These are phyloP conservation scores for Aviceda subcristata DNA, from an alignment of 2,113 vertebrate genomes.

Conservation along the genomic window DNA sequence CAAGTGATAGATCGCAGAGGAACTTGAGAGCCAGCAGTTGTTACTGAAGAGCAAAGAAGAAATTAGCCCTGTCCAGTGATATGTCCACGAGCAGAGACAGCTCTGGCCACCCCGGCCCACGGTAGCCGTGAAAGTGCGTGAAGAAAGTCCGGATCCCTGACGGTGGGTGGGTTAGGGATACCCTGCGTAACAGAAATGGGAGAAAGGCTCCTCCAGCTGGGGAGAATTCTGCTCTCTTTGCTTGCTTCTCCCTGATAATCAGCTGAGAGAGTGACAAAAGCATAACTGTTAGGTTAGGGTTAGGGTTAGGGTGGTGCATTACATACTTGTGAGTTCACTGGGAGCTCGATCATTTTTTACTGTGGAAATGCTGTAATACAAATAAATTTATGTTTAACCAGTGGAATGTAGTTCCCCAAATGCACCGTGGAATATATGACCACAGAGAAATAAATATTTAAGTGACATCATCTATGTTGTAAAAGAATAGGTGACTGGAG, in stretches of 20 bases:
- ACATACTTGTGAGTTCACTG: neutral
- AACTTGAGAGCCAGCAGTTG: neutral
- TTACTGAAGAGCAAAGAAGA: neutral
- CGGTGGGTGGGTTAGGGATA: neutral
- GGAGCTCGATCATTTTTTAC: neutral
- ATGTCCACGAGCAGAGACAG: neutral
- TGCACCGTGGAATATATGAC: neutral
- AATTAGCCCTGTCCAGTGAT: neutral
- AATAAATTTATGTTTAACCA: neutral
- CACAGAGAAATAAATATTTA: neutral
- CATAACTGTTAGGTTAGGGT: neutral
- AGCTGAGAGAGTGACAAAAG: neutral
- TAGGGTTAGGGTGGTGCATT: neutral
- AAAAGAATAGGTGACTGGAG: neutral
- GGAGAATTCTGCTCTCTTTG: neutral
- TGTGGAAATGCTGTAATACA: neutral
- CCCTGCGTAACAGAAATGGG: rapidly evolving
- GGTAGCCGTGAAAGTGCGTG: neutral
- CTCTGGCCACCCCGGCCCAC: neutral
- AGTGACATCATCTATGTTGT: neutral
- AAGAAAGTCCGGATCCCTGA: neutral
- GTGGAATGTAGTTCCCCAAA: neutral
- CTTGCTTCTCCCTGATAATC: neutral
- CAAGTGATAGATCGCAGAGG: neutral
- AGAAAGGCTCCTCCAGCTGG: neutral